phyloP scores from a whole-genome alignment of 2,113 vertebrate species.

The Brienomyrus longianalis region DNA sequence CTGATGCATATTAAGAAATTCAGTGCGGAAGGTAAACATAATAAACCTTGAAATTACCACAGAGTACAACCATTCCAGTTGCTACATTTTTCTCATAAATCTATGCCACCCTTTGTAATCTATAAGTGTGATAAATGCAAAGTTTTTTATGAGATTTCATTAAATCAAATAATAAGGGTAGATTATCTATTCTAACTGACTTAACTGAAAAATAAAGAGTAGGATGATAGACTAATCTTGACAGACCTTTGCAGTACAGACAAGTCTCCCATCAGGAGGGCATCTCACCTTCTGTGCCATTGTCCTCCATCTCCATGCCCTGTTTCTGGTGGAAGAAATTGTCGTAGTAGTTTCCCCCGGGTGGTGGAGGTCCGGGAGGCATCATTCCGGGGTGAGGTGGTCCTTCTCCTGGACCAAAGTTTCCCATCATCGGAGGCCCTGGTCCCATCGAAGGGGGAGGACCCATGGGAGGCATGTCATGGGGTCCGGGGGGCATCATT shows the following conservation, averaged over 20 bases:
- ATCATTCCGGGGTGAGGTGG: constrained; percentile 68
- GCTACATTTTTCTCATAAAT: neutral
- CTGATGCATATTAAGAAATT: neutral
- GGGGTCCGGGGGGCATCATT: constrained; percentile 53
- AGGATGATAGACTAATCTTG: neutral
- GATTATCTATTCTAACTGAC: neutral
- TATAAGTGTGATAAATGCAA: neutral
- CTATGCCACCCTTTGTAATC: neutral
- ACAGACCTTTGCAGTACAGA: neutral
- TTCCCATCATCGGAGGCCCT: constrained; percentile 71
- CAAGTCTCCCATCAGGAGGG: neutral
- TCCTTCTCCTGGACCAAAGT: constrained; percentile 64
- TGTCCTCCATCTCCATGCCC: constrained; percentile 65
- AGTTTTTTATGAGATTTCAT: neutral
- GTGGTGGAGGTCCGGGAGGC: constrained; percentile 59
- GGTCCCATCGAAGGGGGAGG: constrained; percentile 58
- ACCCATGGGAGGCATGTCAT: constrained; percentile 68
- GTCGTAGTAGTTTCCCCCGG: constrained; percentile 74
- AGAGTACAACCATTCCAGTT: neutral
- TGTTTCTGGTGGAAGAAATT: constrained; percentile 79
- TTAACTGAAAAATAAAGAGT: neutral
- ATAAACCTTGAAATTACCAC: neutral
- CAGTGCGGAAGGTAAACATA: neutral
- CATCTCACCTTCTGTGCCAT: constrained; percentile 47
- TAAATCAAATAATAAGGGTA: neutral